Evolutionary conservation across 1,140 invertebrate species (phyloP), one percentile per base, ranked within the genome.

Genomic region (Pararge aegeria): DNA sequence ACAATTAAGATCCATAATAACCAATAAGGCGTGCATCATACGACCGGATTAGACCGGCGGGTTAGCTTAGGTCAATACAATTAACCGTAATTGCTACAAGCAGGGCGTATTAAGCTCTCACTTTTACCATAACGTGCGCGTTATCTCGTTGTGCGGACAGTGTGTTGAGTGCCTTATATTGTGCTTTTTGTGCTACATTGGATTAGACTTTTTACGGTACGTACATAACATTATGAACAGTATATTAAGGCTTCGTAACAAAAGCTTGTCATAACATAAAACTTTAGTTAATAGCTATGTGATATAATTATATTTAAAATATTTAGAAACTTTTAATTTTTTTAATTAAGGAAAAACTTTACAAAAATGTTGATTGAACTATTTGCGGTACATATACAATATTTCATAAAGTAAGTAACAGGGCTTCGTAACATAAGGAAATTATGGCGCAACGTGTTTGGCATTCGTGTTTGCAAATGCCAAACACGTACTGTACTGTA

Each of bases 11-110:
- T 24, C 18, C 24, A 55, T 48, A 55, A 46, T 55, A 15, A 38
- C 16, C 38, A 61, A 50, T 37, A 61, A 61, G 58, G 34, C 42
- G 9, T 38, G 68, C 78, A 77, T 81, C 76, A 79, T 73, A 64
- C 63, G 60, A 66, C 73, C 61, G 64, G 83, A 83, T 85, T 83
- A 87, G 80, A 77, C 68, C 73, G 52, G 38, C 70, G 80, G 82
- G 84, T 85, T 80, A 78, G 73, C 82, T 85, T 83, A 85, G 84
- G 84, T 87, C 84, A 87, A 87, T 81, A 78, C 77, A 87, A 87
- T 87, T 87, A 87, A 54, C 57, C 53, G 64, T 87, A 85, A 87
- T 87, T 85, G 78, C 66, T 61, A 40, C 62, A 66, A 64, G 54
- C 58, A 64, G 64, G 63, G 80, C 73, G 71, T 66, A 78, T 81